Evolutionary conservation across 2,797 vertebrate genomes (phyloP), one percentile per base, ranked within the genome.

Genomic region (Paedocypris micromegethes): DNA sequence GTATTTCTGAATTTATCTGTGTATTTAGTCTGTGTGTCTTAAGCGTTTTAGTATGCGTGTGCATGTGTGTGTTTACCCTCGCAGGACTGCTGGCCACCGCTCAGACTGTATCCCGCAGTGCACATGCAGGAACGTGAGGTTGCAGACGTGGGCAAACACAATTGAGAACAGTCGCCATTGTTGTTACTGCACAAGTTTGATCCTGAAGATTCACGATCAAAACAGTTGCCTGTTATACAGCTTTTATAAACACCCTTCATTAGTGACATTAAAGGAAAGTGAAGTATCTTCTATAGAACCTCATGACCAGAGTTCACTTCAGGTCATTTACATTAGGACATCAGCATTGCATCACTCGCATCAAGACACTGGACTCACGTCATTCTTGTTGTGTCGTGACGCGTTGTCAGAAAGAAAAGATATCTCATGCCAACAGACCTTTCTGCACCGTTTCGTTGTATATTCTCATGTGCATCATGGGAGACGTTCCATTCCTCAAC

Each of bases 381-480:
- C 23, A 23, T 23, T 23, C 1, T 23, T 23, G 23, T 23, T 23
- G 23, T 23, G 23, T 23, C 23, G 23, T 23, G 23, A 23, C 23
- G 23, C 23, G 23, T 23, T 23, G 23, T 23, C 23, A 23, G 23
- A 23, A 23, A 23, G 1, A 23, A 23, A 23, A 50, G 51, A 59
- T 5, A 52, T 3, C 64, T 55, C 45, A 61, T 52, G 56, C 59
- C 67, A 58, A 53, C 82, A 71, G 75, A 94, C 95, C 92, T 69
- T 89, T 91, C 81, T 98, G 95, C 64, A 93, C 83, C 55, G 84
- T 91, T 83, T 97, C 95, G 0, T 98, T 92, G 1, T 97, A 98
- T 64, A 97, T 91, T 83, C 91, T 95, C 94, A 98, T 94, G 86
- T 98, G 93, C 93, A 96, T 96, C 81, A 98, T 94, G 44, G 93